Evolutionary conservation across 53 echinoderm and acorn worm genomes (phyloP).

Genomic region (Astropecten irregularis): DNA sequence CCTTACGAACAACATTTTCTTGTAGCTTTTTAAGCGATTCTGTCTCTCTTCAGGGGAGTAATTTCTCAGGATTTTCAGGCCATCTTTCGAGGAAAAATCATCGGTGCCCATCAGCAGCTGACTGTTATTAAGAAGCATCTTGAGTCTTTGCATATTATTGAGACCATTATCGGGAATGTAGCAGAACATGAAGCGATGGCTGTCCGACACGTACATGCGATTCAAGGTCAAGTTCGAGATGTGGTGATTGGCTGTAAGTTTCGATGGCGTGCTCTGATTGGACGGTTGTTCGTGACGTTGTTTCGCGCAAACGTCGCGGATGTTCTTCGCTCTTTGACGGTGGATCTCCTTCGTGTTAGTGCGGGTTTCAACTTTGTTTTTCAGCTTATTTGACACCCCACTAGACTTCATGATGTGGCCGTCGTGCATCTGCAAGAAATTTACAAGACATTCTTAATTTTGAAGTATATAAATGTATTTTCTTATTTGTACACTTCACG

Average conservation of each 20-base stretch:
- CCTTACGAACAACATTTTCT: constrained; percentile 78
- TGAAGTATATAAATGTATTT: too few species aligned
- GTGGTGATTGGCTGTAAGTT: background rate
- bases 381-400: too few species aligned
- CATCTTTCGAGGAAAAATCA: constrained; percentile 70
- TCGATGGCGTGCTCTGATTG: background rate
- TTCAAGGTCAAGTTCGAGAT: background rate
- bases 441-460: too few species aligned
- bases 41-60: constrained; percentile 38
- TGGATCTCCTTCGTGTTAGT: background rate
- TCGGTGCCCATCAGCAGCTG: constrained; percentile 17
- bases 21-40: constrained; percentile 62
- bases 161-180: constrained; percentile 75
- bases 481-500: too few species aligned
- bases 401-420: too few species aligned
- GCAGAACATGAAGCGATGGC: constrained; percentile 65
- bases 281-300: background rate
- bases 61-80: constrained; percentile 53
- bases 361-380: too few species aligned
- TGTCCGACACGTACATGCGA: constrained; percentile 72
- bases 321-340: background rate
- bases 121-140: constrained; percentile 65
- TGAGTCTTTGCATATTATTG: constrained; percentile 70
- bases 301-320: constrained; percentile 13
- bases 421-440: too few species aligned